Evolutionary conservation across 2,113 vertebrate species (phyloP).

Genomic region (Clinocottus analis): DNA sequence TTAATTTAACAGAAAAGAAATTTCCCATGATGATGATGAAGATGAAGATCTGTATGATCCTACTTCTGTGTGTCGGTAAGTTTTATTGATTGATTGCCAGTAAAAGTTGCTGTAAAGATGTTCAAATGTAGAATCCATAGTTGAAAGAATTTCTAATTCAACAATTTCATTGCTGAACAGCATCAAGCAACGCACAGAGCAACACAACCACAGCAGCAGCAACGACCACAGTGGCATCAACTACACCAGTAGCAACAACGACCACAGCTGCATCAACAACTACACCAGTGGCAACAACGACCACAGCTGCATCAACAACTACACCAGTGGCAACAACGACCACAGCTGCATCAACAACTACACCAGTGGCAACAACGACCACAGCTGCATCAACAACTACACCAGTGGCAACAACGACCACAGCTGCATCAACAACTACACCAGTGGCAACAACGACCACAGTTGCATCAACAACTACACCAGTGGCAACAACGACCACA

Average conservation of each 20-base stretch:
- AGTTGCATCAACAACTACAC: accelerated
- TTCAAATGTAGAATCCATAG: not conserved
- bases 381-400: too few relatives aligned
- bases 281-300: not conserved
- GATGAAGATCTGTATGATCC: constrained; percentile 4
- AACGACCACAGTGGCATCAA: not conserved
- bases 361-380: accelerated
- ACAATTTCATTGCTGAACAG: not conserved
- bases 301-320: not conserved
- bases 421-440: accelerated
- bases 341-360: too few relatives aligned
- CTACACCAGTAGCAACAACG: too few relatives aligned
- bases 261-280: not conserved
- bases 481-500: accelerated
- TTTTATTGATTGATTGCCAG: not conserved
- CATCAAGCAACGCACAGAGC: not conserved
- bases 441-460: too few relatives aligned
- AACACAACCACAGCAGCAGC: not conserved
- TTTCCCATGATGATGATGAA: not conserved
- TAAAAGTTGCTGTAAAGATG: not conserved
- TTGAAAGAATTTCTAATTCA: not conserved
- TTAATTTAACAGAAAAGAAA: not conserved
- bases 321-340: too few relatives aligned
- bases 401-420: accelerated
- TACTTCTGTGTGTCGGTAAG: constrained; percentile 12